Evolutionary conservation across 2,113 vertebrate genomes (phyloP).

Genomic region (Brachirus orientalis): DNA sequence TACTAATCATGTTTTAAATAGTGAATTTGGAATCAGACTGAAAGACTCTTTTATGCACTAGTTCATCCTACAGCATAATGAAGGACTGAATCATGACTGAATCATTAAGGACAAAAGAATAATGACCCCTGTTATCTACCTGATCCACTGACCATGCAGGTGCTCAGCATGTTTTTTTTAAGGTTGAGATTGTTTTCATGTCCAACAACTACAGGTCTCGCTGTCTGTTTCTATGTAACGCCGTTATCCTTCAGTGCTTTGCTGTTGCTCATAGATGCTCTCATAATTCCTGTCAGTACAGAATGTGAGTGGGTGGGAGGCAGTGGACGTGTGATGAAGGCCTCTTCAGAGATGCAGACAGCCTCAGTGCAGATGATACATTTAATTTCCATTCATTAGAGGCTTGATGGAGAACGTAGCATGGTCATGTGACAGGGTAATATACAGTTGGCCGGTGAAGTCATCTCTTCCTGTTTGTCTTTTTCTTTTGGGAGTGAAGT

Average conservation of each 20-base stretch:
- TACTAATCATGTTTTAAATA: no score
- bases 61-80: no score
- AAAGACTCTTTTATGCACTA: no score
- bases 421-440: constrained; percentile 51
- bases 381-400: constrained; percentile 73
- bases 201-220: no score
- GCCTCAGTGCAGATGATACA: constrained; percentile 37
- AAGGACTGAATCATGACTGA: no score
- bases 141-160: no score
- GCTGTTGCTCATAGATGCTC: not conserved
- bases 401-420: constrained; percentile 57
- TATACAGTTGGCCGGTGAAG: not conserved
- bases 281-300: constrained; percentile 46
- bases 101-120: no score
- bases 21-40: no score
- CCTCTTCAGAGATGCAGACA: constrained; percentile 16
- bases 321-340: constrained; percentile 43
- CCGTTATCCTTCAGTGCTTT: constrained; percentile 2
- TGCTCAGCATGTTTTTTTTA: no score
- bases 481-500: not conserved
- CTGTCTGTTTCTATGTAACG: not conserved
- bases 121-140: no score
- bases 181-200: no score
- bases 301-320: constrained; percentile 73
- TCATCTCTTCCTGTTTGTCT: constrained; percentile 14